phyloP scores from a whole-genome alignment of 2,113 vertebrate genomes.

The Tiliqua scincoides region DNA sequence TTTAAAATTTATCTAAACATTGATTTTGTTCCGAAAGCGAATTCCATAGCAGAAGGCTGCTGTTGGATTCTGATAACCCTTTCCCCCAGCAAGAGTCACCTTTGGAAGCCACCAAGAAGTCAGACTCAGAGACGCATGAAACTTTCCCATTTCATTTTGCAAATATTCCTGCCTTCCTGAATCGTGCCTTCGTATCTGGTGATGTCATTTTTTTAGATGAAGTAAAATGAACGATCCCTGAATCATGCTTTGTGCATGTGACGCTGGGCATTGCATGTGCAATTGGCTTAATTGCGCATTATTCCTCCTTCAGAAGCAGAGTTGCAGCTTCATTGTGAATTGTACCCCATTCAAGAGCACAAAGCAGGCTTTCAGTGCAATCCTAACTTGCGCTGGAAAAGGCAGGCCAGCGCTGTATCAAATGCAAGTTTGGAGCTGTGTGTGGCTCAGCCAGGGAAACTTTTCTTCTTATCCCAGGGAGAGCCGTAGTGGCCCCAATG shows the following conservation, averaged over 20 bases:
- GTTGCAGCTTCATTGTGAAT: not conserved
- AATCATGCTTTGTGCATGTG: not conserved
- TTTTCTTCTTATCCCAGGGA: no score
- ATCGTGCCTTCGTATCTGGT: not conserved
- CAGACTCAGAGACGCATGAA: not conserved
- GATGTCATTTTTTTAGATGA: not conserved
- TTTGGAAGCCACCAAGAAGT: no score
- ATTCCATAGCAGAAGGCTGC: not conserved
- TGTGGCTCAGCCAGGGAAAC: no score
- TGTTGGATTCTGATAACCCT: not conserved
- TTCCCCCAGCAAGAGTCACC: no score
- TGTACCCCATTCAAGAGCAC: not conserved
- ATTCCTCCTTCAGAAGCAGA: not conserved
- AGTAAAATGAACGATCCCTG: not conserved
- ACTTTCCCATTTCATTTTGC: not conserved
- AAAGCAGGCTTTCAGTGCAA: not conserved
- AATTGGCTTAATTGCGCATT: not conserved
- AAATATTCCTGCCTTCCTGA: not conserved
- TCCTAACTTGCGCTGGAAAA: no score
- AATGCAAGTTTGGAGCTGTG: no score
- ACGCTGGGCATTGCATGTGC: not conserved
- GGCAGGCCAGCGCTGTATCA: no score
- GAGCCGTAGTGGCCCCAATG: no score
- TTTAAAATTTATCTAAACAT: not conserved
- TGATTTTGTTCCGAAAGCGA: not conserved